phyloP scores from a whole-genome alignment of 2,888 invertebrate genomes.

The Drosophila austrosaltans region DNA sequence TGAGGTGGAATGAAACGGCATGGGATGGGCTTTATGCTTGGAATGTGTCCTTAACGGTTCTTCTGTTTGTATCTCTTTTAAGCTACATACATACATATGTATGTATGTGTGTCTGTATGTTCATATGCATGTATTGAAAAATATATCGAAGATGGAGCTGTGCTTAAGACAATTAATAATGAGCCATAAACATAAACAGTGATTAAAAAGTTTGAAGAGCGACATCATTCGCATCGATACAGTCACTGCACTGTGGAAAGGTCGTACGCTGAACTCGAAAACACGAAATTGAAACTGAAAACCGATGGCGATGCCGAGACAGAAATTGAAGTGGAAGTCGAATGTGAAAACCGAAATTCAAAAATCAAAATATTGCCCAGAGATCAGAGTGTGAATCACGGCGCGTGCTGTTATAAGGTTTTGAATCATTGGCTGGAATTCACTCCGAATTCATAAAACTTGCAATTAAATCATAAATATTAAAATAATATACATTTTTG shows the following conservation, averaged over 20 bases:
- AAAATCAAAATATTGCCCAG: conserved; percentile 16
- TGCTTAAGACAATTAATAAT: conserved; percentile 62
- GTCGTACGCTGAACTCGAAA: conserved; percentile 67
- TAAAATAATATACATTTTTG: conserved; percentile 64
- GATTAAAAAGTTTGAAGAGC: conserved; percentile 52
- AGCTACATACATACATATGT: background rate
- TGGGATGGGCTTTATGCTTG: conserved; percentile 42
- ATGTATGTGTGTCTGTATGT: background rate
- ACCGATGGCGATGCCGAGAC: background rate
- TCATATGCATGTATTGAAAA: background rate
- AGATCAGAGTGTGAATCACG: conserved; percentile 63
- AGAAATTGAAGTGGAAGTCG: conserved; percentile 25
- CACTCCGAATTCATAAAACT: conserved; percentile 55
- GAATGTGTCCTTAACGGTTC: conserved; percentile 61
- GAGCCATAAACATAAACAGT: conserved; percentile 66
- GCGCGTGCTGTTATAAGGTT: conserved; percentile 60
- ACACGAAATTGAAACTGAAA: conserved; percentile 8
- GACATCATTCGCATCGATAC: conserved; percentile 33
- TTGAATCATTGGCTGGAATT: conserved; percentile 44
- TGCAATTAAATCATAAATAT: conserved; percentile 66
- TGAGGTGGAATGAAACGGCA: conserved; percentile 21
- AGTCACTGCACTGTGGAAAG: conserved; percentile 69
- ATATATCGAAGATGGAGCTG: background rate
- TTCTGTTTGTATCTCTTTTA: conserved; percentile 6
- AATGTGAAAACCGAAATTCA: conserved; percentile 7